These are phyloP conservation scores for Drosophila quinaria DNA, from an alignment of 2,888 invertebrate genomes.

Conservation along the genomic window DNA sequence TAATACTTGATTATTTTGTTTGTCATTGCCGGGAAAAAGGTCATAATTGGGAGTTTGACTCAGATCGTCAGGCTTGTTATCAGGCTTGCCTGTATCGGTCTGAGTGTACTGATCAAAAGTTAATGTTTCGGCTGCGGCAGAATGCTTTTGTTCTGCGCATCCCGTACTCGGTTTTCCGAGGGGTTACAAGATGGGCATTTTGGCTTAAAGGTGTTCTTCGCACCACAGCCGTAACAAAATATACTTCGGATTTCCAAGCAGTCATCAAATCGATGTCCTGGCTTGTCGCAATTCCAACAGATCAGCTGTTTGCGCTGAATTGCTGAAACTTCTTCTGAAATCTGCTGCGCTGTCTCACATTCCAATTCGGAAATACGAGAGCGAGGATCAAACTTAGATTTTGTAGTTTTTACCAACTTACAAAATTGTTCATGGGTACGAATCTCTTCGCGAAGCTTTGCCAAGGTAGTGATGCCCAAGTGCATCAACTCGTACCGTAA, in stretches of 20 bases:
- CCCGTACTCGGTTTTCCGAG: conserved; percentile 9
- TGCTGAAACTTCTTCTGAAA: neutral
- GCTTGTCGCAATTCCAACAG: conserved; percentile 26
- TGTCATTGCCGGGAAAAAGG: neutral
- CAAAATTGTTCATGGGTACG: conserved; percentile 1
- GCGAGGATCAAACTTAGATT: neutral
- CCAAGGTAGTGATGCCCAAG: neutral
- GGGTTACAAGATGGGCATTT: conserved; percentile 5
- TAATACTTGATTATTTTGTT: neutral
- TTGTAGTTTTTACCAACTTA: neutral
- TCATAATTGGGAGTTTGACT: neutral
- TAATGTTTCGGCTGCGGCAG: neutral
- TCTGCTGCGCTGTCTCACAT: neutral
- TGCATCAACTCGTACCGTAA: neutral
- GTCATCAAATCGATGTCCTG: conserved; percentile 22
- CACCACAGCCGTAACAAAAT: conserved; percentile 29
- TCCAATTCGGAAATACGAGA: neutral
- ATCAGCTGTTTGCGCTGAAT: neutral
- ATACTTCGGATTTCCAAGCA: conserved; percentile 3
- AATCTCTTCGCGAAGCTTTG: neutral
- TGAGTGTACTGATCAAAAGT: too few species aligned
- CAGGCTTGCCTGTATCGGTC: too few species aligned
- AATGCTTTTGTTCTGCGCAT: conserved; percentile 1
- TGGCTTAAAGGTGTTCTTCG: conserved; percentile 13
- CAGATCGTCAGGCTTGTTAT: neutral